Evolutionary conservation across 2,797 vertebrate species (phyloP).

Genomic region (Myripristis jacobus): DNA sequence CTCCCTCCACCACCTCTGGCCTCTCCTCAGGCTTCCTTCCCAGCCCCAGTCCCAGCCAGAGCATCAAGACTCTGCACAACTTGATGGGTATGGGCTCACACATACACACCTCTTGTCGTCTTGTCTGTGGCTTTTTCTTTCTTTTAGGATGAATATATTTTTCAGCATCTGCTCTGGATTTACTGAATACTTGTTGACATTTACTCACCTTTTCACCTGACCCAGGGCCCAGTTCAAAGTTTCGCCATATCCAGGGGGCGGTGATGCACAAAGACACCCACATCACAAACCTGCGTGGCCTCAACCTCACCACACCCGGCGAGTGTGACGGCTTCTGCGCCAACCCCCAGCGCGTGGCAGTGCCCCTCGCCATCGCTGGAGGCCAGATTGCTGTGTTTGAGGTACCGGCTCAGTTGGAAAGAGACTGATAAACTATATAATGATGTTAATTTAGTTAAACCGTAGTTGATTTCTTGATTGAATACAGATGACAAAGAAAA

Average conservation of each 20-base stretch:
- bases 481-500: too few relatives aligned
- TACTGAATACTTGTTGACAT: background rate
- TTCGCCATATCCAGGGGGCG: constrained; percentile 89
- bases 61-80: constrained; percentile 87
- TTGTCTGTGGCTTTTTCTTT: too few relatives aligned
- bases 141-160: too few relatives aligned
- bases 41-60: constrained; percentile 87
- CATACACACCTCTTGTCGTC: constrained; percentile 4
- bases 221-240: constrained; percentile 92
- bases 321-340: constrained; percentile 93
- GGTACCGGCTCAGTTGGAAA: constrained; percentile 75
- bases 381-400: constrained; percentile 93
- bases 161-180: too few relatives aligned
- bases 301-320: constrained; percentile 94
- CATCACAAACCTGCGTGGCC: constrained; percentile 92
- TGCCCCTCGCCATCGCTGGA: constrained; percentile 90
- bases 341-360: constrained; percentile 85
- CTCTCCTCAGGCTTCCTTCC: constrained; percentile 90
- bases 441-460: constrained; percentile 1
- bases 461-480: background rate
- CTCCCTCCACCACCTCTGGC: constrained; percentile 87
- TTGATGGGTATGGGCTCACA: constrained; percentile 86
- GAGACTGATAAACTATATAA: too few relatives aligned
- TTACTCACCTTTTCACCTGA: background rate
- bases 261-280: constrained; percentile 91